Percentiles rank a stretch among this genome's conserved stretches.
Conservation (phyloP, 1,140 invertebrate genomes). For the Belonocnema kinseyi region DNA sequence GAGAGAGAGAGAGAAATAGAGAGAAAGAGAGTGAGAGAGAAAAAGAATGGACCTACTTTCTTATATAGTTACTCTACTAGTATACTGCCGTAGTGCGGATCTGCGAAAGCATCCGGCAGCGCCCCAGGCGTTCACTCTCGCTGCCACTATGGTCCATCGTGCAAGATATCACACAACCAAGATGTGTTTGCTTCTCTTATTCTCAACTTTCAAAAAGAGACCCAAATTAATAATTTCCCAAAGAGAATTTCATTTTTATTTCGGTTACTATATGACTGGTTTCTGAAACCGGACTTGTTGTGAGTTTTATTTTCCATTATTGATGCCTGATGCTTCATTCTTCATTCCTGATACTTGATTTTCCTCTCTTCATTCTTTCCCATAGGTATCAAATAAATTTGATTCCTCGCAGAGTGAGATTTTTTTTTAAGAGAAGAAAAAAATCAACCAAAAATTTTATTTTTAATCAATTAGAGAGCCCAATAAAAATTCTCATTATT, state of each 20-base stretch:
- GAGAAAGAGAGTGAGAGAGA: constrained; percentile 39
- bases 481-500: too few relatives aligned
- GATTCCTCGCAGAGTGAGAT: too few relatives aligned
- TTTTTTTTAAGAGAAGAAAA: too few relatives aligned
- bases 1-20: constrained; percentile 41
- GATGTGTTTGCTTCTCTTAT: neutral
- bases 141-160: constrained; percentile 53
- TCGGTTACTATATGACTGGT: too few relatives aligned
- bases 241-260: neutral
- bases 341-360: too few relatives aligned
- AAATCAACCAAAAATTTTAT: too few relatives aligned
- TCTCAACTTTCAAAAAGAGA: neutral
- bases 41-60: constrained; percentile 68
- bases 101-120: constrained; percentile 65
- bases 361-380: too few relatives aligned
- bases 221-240: neutral
- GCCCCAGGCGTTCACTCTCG: constrained; percentile 66
- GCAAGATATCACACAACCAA: constrained; percentile 45
- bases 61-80: constrained; percentile 65
- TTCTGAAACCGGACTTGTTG: too few relatives aligned
- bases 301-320: too few relatives aligned
- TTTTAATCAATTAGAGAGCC: too few relatives aligned
- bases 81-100: constrained; percentile 54
- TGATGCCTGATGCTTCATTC: too few relatives aligned
- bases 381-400: too few relatives aligned